Percentiles rank a stretch among this genome's conserved stretches.
Conservation (phyloP, 2,888 invertebrate genomes). For the Macaria notata region DNA sequence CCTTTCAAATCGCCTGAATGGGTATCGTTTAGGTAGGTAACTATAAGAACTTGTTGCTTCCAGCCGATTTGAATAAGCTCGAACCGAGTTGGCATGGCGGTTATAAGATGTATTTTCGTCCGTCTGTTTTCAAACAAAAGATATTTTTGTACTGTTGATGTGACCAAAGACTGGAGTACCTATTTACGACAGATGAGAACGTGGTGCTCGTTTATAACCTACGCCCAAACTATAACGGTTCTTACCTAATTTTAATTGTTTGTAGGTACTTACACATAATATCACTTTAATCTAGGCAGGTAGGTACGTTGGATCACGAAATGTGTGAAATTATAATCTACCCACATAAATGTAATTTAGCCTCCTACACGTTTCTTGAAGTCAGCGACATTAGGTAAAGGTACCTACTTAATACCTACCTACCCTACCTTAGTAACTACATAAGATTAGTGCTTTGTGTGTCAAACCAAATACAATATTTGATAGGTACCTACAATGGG, state of each 20-base stretch:
- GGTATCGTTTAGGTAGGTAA: conserved; percentile 31
- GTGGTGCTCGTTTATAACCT: conserved; percentile 23
- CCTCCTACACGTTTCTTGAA: conserved; percentile 25
- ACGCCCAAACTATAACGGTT: conserved; percentile 16
- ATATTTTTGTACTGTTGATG: conserved; percentile 36
- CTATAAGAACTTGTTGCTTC: conserved; percentile 54
- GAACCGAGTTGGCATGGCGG: conserved; percentile 29
- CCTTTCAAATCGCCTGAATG: conserved; percentile 52
- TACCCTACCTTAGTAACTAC: too few relatives aligned
- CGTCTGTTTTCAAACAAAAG: conserved; percentile 50
- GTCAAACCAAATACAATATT: too few relatives aligned
- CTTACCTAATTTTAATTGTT: conserved; percentile 9
- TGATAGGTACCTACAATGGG: too few relatives aligned
- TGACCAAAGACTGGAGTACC: conserved; percentile 40
- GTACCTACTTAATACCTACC: conserved; percentile 5
- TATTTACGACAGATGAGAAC: conserved; percentile 37
- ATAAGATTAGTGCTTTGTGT: too few relatives aligned
- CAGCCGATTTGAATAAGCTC: conserved; percentile 38
- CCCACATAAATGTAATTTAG: conserved; percentile 22
- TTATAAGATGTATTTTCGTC: conserved; percentile 45
- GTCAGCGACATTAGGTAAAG: conserved; percentile 18
- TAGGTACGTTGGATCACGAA: conserved; percentile 12
- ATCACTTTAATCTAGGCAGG: neutral
- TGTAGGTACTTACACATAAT: conserved; percentile 10
- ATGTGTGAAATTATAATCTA: conserved; percentile 19